These are phyloP conservation scores for Thaleichthys pacificus DNA, from an alignment of 2,797 vertebrate species.

Conservation along the genomic window DNA sequence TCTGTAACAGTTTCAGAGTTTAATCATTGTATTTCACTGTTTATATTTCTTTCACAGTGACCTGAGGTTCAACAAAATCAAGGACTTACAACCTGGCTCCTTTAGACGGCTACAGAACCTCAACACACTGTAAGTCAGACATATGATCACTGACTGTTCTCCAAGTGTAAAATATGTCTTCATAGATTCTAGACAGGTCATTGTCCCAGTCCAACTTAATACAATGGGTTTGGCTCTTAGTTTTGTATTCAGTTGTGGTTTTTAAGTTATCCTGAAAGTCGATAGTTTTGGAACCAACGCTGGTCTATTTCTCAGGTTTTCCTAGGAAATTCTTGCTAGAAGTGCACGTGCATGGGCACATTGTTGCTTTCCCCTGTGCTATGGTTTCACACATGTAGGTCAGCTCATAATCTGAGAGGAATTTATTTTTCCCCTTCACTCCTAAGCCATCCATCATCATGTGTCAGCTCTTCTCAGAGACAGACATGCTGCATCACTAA, in stretches of 20 bases:
- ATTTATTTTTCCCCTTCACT: slow-evolving; percentile 56
- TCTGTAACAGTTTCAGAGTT: not conserved
- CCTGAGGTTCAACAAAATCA: slow-evolving; percentile 96
- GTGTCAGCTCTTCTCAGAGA: slow-evolving; percentile 28
- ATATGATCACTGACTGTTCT: not conserved
- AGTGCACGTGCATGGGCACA: slow-evolving; percentile 22
- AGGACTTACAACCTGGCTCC: slow-evolving; percentile 89
- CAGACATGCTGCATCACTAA: slow-evolving; percentile 31
- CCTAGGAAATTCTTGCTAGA: slow-evolving; percentile 30
- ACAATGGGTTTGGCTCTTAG: no score
- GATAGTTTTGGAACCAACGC: not conserved
- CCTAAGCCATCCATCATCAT: slow-evolving; percentile 48
- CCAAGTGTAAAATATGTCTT: not conserved
- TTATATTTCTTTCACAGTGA: slow-evolving; percentile 78
- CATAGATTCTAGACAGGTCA: not conserved
- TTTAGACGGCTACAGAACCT: slow-evolving; percentile 90
- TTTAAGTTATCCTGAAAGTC: not conserved
- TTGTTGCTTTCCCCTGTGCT: slow-evolving; percentile 35
- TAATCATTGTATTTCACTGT: not conserved
- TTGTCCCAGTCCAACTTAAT: not conserved
- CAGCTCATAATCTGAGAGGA: slow-evolving; percentile 58
- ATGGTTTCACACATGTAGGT: slow-evolving; percentile 55
- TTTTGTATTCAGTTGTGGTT: not conserved
- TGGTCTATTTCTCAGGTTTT: slow-evolving; percentile 3
- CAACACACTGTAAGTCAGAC: slow-evolving; percentile 84